Evolutionary conservation across 2,113 vertebrate species (phyloP).

Genomic region (Numida meleagris): DNA sequence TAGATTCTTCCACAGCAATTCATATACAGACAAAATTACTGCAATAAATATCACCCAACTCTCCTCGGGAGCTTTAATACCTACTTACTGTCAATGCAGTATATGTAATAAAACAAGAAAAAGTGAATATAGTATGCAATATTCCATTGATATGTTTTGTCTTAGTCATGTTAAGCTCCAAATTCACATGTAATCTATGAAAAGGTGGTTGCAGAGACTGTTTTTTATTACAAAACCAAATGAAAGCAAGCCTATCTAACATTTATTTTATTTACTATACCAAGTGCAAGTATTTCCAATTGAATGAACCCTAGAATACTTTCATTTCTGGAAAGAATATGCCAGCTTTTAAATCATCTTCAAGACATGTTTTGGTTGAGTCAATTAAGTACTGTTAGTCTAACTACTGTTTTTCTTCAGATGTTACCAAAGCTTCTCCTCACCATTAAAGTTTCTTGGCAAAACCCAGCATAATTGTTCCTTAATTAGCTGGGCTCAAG

Average conservation of each 20-base stretch:
- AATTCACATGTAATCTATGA: neutral
- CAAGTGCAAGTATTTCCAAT: neutral
- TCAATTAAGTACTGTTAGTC: neutral
- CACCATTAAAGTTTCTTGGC: fast-evolving
- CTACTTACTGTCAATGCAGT: neutral
- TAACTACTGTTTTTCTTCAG: neutral
- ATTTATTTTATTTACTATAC: neutral
- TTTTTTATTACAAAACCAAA: neutral
- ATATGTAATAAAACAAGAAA: neutral
- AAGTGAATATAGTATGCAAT: neutral
- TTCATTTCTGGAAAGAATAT: neutral
- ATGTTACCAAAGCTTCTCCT: neutral
- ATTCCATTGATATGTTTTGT: neutral
- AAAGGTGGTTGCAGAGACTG: neutral
- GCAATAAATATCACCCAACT: neutral
- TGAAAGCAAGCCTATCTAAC: neutral
- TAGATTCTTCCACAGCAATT: neutral
- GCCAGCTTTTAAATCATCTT: neutral
- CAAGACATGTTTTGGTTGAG: neutral
- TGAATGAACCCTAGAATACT: neutral
- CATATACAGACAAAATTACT: neutral
- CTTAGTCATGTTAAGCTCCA: neutral
- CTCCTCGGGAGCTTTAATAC: neutral
- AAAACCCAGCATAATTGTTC: neutral
- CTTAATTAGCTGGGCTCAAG: neutral